These are phyloP conservation scores for Ophiothrix spiculata DNA, from an alignment of 35 echinoderm and acorn worm genomes.

Conservation along the genomic window DNA sequence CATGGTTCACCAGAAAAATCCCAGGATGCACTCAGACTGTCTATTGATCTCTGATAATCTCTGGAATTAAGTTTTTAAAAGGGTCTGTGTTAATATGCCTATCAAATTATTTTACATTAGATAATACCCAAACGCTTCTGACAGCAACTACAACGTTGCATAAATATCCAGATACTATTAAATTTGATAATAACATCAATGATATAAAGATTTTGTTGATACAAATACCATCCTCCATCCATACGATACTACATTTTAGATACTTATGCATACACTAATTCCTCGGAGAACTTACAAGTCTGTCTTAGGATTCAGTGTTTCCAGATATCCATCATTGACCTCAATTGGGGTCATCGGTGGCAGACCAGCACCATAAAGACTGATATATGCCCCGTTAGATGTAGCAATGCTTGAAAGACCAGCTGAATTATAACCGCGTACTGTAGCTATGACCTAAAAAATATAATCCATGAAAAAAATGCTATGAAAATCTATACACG, in stretches of 20 bases:
- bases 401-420: slow-evolving; percentile 35
- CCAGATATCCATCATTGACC: slow-evolving; percentile 30
- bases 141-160: too few species aligned
- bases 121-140: too few species aligned
- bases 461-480: too few species aligned
- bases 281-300: neutral
- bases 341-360: neutral
- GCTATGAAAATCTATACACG: too few species aligned
- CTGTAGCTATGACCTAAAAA: slow-evolving; percentile 31
- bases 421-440: slow-evolving; percentile 35
- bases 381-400: slow-evolving; percentile 45
- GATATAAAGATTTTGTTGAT: too few species aligned
- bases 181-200: too few species aligned
- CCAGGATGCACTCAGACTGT: slow-evolving; percentile 34
- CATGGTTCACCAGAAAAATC: slow-evolving; percentile 55
- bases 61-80: neutral
- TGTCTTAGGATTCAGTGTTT: neutral
- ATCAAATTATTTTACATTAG: too few species aligned
- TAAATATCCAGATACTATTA: too few species aligned
- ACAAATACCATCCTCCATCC: too few species aligned
- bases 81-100: too few species aligned
- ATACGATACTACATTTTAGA: too few species aligned
- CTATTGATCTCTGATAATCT: slow-evolving; percentile 27
- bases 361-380: slow-evolving; percentile 26
- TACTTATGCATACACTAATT: too few species aligned